phyloP scores from a whole-genome alignment of 2,113 vertebrate genomes.

The Myotis davidii region DNA sequence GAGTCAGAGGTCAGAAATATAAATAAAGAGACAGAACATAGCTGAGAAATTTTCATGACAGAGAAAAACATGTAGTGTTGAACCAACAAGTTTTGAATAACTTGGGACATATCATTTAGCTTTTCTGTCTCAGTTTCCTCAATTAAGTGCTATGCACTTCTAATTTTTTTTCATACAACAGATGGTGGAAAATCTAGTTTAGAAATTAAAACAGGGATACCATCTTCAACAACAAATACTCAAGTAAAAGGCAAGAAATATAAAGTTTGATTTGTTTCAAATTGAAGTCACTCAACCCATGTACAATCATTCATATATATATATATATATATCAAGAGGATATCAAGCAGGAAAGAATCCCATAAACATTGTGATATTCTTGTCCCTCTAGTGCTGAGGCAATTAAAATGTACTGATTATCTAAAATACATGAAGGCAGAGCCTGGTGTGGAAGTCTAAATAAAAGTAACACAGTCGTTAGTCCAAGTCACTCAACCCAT shows the following conservation, averaged over 20 bases:
- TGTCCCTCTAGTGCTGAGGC: not conserved
- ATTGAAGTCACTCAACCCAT: not conserved
- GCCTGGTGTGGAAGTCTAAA: not conserved
- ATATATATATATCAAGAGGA: not conserved
- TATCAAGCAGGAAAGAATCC: not conserved
- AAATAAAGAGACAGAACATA: not conserved
- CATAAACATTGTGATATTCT: not conserved
- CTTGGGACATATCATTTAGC: not conserved
- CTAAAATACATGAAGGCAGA: not conserved
- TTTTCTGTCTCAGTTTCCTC: not conserved
- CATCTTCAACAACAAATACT: slow-evolving; percentile 24
- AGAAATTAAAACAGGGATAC: not conserved
- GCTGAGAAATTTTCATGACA: not conserved
- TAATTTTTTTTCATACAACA: not conserved
- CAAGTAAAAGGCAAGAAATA: not conserved
- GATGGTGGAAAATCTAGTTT: not conserved
- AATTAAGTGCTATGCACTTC: not conserved
- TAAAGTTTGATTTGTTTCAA: slow-evolving; percentile 21
- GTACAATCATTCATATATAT: not conserved
- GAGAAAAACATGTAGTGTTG: slow-evolving; percentile 18
- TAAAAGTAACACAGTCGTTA: not conserved
- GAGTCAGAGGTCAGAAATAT: slow-evolving; percentile 55
- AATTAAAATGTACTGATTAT: not conserved
- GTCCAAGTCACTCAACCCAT: too few relatives aligned
- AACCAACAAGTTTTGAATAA: slow-evolving; percentile 3